Base-by-base conservation (phyloP, 2,888 invertebrate genomes). In the Dryococelus australis region DNA sequence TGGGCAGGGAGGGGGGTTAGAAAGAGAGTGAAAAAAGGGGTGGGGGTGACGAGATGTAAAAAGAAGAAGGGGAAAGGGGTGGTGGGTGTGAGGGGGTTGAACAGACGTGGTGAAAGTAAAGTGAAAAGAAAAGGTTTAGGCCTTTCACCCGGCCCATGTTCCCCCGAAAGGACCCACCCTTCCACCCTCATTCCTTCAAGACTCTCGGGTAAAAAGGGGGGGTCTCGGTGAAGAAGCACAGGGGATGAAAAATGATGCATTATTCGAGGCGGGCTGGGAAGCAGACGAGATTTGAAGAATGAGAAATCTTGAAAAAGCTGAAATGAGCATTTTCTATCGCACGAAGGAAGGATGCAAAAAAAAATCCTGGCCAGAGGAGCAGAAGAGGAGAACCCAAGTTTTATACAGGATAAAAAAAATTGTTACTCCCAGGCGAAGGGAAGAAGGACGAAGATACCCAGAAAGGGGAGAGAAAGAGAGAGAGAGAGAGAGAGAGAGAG, bases 211-310 rank as follows among this genome's bases (percentile, higher is more conserved):
- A 87, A 85, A 85, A 85, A 84, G 79, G 84, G n/a, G n/a, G 80
- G n/a, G 80, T 65, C 84, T 65, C 65, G 86, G 43, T 53, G 87
- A 85, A 65, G 85, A 85, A 86, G 86, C 51, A 83, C 26, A n/a
- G 79, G 83, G 87, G 88, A 88, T 88, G 88, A 88, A 88, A 88
- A 88, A 88, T 88, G 88, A 88, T 83, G 88, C 88, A 88, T 88
- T 88, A 88, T 88, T 88, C 88, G 80, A 79, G 80, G 53, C 87
- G 87, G 85, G 80, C 81, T 87, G 87, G 85, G 85, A 85, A 85
- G 85, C 80, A 84, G 88, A 86, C 80, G 87, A 65, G 47, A 86
- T 87, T 87, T 87, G 87, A 86, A 87, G 87, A 87, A 87, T 86
- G 87, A 86, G 87, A 80, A 87, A 87, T 87, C 86, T 86, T 85